Conservation (phyloP, 2,113 vertebrate genomes). For the Antechinus flavipes region DNA sequence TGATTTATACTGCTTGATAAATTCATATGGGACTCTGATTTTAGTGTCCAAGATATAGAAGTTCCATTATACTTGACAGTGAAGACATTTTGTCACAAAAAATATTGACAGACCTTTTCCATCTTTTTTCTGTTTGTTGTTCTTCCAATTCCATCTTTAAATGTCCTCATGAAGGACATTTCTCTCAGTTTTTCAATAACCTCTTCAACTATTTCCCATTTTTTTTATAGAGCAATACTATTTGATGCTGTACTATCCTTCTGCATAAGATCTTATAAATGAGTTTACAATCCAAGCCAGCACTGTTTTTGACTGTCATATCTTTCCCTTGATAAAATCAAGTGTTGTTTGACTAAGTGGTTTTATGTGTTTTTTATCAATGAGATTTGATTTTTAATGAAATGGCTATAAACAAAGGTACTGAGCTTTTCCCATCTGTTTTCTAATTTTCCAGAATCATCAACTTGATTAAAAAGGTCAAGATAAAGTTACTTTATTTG, state of each 20-base stretch:
- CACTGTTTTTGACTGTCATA: background rate
- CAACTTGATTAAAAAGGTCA: background rate
- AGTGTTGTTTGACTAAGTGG: background rate
- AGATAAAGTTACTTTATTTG: background rate
- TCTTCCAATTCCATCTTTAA: background rate
- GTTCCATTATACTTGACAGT: background rate
- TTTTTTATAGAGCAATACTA: background rate
- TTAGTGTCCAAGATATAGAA: background rate
- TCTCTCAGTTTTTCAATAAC: background rate
- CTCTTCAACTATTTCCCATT: background rate
- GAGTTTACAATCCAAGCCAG: background rate
- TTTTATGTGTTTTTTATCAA: background rate
- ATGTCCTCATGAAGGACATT: background rate
- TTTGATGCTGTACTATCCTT: background rate
- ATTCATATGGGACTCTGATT: background rate
- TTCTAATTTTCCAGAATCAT: background rate
- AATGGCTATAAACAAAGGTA: background rate
- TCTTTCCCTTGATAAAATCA: background rate
- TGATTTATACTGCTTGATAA: background rate
- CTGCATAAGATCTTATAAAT: background rate
- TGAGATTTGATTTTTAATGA: background rate
- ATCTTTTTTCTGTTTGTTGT: background rate
- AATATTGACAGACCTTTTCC: background rate
- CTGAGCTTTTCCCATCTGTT: background rate
- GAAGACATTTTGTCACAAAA: background rate